Evolutionary conservation across 2,113 vertebrate species (phyloP).

Genomic region (Cyprinodon tularosa): DNA sequence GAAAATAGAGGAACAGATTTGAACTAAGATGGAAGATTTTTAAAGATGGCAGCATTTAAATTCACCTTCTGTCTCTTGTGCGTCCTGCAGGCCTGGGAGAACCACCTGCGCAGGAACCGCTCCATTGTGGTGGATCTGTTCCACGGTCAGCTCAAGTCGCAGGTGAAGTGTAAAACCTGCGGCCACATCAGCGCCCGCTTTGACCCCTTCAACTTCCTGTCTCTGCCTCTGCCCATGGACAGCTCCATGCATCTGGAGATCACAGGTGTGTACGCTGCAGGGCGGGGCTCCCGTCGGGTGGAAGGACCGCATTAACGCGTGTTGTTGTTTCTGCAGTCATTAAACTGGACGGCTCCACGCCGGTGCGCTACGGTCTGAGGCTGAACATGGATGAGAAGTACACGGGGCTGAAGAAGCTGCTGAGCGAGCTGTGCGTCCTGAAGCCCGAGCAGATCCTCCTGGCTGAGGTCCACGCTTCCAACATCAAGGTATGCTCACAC

Average conservation of each 20-base stretch:
- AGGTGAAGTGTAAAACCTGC: conserved; percentile 98
- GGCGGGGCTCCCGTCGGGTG: neutral
- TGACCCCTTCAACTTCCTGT: conserved; percentile 98
- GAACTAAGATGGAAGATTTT: neutral
- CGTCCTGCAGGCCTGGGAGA: conserved; percentile 91
- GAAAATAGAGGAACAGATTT: neutral
- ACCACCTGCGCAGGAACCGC: conserved; percentile 94
- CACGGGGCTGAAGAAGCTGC: conserved; percentile 94
- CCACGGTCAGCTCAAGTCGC: conserved; percentile 96
- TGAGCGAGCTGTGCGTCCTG: conserved; percentile 92
- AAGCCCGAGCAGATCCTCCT: conserved; percentile 97
- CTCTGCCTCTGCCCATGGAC: conserved; percentile 97
- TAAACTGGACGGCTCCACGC: conserved; percentile 94
- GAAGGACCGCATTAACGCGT: neutral
- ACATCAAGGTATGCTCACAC: conserved; percentile 85
- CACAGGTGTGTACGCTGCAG: conserved; percentile 81
- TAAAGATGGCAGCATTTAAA: neutral
- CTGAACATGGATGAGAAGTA: conserved; percentile 98
- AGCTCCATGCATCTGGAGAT: conserved; percentile 99
- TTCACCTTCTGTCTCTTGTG: no score
- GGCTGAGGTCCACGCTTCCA: conserved; percentile 94
- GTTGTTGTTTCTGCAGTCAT: conserved; percentile 81
- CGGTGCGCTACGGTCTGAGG: conserved; percentile 90
- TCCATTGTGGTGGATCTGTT: conserved; percentile 98
- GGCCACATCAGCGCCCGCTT: conserved; percentile 98